Evolutionary conservation across 2,888 invertebrate species (phyloP), one percentile per base, ranked within the genome.

Genomic region (Hypolimnas misippus): DNA sequence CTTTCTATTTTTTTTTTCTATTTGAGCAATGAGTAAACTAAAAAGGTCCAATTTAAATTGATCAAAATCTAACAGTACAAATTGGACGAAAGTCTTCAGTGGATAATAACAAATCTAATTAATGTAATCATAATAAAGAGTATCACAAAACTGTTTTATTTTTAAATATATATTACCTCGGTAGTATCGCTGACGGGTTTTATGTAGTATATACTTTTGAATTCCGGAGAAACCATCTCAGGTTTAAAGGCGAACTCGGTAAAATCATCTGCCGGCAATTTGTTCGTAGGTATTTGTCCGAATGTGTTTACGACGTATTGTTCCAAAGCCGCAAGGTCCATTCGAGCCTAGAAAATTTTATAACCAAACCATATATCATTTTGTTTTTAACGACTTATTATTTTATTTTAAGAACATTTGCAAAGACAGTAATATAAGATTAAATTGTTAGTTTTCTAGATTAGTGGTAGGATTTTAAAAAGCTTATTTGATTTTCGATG

Each of bases 111-210:
- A 40, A 14, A 16, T 40, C n/a, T 14, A n/a, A 6, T 14, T 14
- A 14, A 40, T 3, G 16, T 6, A 3, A 14, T 7, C 16, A 14
- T 1, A 16, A 40, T 40, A 40, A 38, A n/a, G 1, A n/a, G 3
- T 3, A 8, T 10, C 8, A 33, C 33, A 33, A 33, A 7, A n/a
- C n/a, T n/a, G n/a, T 33, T 12, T 10, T 10, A 3, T 33, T 7
- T 33, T 8, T 33, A 12, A 8, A 33, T 33, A 10, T 33, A 33
- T 7, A 31, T 86, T 65, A 96, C 94, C 90, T 95, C 94, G 65
- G 94, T 94, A 10, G 94, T 90, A 76, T 96, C 96, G 70, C 95
- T 95, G 8, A 95, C 92, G 0, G 97, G 96, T 75, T 96, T 95
- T 0, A 97, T 93, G 76, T 95, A 96, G 79, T 95, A 96, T 0